Evolutionary conservation across 2,797 vertebrate genomes (phyloP), one percentile per base, ranked within the genome.

Genomic region (Oreochromis mossambicus): DNA sequence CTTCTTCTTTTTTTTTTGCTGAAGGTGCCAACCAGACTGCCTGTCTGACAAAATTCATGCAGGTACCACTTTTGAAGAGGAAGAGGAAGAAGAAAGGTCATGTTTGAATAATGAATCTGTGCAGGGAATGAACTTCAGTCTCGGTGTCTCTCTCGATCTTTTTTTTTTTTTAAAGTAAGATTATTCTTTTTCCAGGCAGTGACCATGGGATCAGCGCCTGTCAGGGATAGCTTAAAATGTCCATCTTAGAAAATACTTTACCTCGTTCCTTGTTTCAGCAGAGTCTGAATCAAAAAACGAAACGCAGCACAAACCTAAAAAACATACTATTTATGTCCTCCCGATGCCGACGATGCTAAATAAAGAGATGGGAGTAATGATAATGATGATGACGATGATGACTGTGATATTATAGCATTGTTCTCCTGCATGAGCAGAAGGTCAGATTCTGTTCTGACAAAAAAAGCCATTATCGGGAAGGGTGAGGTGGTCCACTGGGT

Each of bases 41-140:
- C 90, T 82, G 29, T 84, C 85, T 86, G 79, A 80, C 85, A 87
- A 87, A 89, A 89, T 84, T 70, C 75, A 85, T 56, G 83, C 81
- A 80, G 80, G 79, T 84, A 82, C 75, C 84, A 81, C 80, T 92
- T 92, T 87, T 86, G 85, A 90, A 84, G 79, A 81, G 66, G 61
- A 48, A 43, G 34, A 58, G 48, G 73, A 82, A 78, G 77, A 70
- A 80, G 81, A 92, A 89, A 93, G 90, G 90, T 92, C 89, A 85
- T 88, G 83, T 93, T 89, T 92, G 86, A 91, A 93, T 92, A 89
- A 93, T 92, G 81, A 92, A 91, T 90, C 83, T 66, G 76, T 34
- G 55, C 43, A 1, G 77, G 5, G 77, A 84, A 86, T 78, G 79
- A 88, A 87, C 82, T 82, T 8, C 79, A 76, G 87, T 78, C 54